Evolutionary conservation across 2,888 invertebrate genomes (phyloP), one percentile per base, ranked within the genome.

Genomic region (Phortica okadai): DNA sequence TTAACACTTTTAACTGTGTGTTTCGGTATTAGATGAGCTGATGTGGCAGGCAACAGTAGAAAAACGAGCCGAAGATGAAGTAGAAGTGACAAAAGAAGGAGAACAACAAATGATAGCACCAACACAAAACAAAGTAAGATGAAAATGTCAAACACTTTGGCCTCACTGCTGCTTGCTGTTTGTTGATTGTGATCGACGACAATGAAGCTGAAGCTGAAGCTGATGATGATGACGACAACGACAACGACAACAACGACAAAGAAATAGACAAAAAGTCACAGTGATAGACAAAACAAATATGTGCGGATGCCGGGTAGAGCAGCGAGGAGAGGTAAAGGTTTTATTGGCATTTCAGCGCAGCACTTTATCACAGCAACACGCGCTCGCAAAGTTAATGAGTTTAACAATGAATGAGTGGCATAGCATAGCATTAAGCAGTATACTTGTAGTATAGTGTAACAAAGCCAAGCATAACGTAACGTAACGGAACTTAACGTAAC

Each of bases 311-410:
- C n/a, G 42, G 14, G 21, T 62, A 7, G 25, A 6, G 62, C 0
- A 5, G 62, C 5, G 25, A 25, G 10, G 62, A 2, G 50, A 50
- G 10, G 50, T 1, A 62, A 62, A 16, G 67, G n/a, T 67, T 67
- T 67, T 67, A 67, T 67, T 67, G 67, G 67, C 67, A 67, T 67
- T 67, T 67, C 67, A 67, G 67, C 67, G 8, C 33, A 44, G 67
- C 67, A 67, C 67, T 67, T 67, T 45, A 67, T 67, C 67, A 67
- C 67, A 67, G 33, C n/a, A 67, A 67, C 44, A 67, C 44, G 67
- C 67, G n/a, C 25, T 42, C 44, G 67, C 67, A 44, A 44, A 67
- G 44, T 67, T 67, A 67, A 67, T 67, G 67, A 67, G 67, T 33
- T 44, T 4, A 8, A 44, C 67, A 67, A 67, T 67, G 44, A 67